Evolutionary conservation across 1,140 invertebrate genomes (phyloP).

Genomic region (Aphaenogaster floridana): DNA sequence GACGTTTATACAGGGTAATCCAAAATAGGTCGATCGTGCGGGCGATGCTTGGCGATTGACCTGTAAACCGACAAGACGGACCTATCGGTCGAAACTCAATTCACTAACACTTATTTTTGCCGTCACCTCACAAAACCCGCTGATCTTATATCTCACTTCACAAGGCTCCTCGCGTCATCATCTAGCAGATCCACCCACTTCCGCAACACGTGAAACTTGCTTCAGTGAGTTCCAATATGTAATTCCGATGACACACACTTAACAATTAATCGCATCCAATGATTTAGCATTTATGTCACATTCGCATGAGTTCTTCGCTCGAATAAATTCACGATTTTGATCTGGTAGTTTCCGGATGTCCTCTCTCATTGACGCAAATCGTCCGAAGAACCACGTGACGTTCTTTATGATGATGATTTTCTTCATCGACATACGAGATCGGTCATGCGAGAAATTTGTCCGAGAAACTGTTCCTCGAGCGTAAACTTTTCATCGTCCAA

Average conservation of each 20-base stretch:
- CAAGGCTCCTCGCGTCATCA: constrained; percentile 16
- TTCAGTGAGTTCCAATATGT: constrained; percentile 14
- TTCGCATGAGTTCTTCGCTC: neutral
- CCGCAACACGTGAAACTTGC: neutral
- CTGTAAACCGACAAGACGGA: constrained; percentile 1
- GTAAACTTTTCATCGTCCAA: constrained; percentile 40
- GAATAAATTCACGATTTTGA: neutral
- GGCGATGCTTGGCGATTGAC: constrained; percentile 14
- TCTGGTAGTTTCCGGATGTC: neutral
- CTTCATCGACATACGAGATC: neutral
- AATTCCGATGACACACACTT: constrained; percentile 24
- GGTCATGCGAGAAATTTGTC: neutral
- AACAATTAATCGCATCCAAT: constrained; percentile 3
- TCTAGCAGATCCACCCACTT: constrained; percentile 16
- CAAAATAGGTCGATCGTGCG: constrained; percentile 47
- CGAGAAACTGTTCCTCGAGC: neutral
- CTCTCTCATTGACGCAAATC: neutral
- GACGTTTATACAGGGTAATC: constrained; percentile 68
- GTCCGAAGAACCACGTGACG: constrained; percentile 58
- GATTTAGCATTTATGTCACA: constrained; percentile 44
- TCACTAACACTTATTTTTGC: constrained; percentile 51
- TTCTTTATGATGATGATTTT: neutral
- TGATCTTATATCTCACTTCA: constrained; percentile 48
- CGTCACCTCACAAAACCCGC: constrained; percentile 31
- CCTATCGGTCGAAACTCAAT: neutral